These are phyloP conservation scores for Mionectes olivaceus DNA, from an alignment of 2,797 vertebrate genomes.

Conservation along the genomic window DNA sequence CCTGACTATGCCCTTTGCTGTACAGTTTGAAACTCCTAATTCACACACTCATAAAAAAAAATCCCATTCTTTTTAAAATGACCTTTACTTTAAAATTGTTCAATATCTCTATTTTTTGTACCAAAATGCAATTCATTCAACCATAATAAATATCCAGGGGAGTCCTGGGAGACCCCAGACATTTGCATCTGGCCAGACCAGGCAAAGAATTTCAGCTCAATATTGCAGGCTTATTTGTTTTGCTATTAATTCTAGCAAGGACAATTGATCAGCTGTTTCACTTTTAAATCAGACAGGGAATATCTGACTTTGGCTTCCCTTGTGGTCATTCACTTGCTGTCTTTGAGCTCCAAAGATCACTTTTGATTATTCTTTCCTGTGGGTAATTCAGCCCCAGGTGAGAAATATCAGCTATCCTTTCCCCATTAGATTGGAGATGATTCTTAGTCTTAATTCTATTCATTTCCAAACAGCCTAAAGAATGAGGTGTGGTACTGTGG, in stretches of 20 bases:
- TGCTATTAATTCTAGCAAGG: slow-evolving; percentile 42
- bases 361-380: background rate
- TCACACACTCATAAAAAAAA: background rate
- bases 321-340: slow-evolving; percentile 1
- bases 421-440: background rate
- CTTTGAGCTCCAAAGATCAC: slow-evolving; percentile 18
- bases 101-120: background rate
- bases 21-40: background rate
- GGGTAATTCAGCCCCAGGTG: background rate
- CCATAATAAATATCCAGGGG: background rate
- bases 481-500: background rate
- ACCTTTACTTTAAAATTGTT: background rate
- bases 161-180: background rate
- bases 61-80: background rate
- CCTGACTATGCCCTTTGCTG: background rate
- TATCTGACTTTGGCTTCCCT: slow-evolving; percentile 51
- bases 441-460: background rate
- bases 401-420: background rate
- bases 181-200: background rate
- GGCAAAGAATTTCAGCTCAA: slow-evolving; percentile 21
- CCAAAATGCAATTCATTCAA: background rate
- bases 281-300: slow-evolving; percentile 63
- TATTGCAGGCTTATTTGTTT: slow-evolving; percentile 42
- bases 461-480: background rate
- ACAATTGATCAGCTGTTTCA: slow-evolving; percentile 73